Evolutionary conservation across 2,113 vertebrate species (phyloP).

Genomic region (Aramus guarauna): DNA sequence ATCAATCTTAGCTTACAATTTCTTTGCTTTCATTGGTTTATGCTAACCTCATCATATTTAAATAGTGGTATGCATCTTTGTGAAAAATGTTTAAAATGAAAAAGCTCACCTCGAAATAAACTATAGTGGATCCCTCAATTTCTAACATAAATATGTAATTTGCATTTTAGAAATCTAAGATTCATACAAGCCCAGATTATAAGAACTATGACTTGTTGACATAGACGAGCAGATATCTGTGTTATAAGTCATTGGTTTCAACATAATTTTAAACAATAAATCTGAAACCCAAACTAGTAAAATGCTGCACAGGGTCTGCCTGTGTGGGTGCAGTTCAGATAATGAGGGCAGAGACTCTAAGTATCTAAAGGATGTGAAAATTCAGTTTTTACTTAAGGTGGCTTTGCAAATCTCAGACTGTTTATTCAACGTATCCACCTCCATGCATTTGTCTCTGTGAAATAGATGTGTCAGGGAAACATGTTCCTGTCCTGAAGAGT

Average conservation of each 20-base stretch:
- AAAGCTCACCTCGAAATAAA: neutral
- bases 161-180: neutral
- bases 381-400: neutral
- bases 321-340: neutral
- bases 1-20: neutral
- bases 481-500: neutral
- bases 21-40: constrained; percentile 7
- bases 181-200: neutral
- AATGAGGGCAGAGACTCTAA: neutral
- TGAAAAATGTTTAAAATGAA: neutral
- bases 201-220: neutral
- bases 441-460: neutral
- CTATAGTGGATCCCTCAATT: neutral
- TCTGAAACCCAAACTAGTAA: neutral
- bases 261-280: constrained; percentile 22
- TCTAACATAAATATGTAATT: neutral
- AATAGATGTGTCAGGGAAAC: neutral
- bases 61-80: neutral
- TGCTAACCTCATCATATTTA: neutral
- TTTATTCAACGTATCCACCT: neutral
- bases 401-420: neutral
- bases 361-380: neutral
- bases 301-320: neutral
- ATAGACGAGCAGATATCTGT: neutral
- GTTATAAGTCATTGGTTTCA: neutral